Conservation (phyloP, 1,140 invertebrate genomes). For the Polypedilum pembai region DNA sequence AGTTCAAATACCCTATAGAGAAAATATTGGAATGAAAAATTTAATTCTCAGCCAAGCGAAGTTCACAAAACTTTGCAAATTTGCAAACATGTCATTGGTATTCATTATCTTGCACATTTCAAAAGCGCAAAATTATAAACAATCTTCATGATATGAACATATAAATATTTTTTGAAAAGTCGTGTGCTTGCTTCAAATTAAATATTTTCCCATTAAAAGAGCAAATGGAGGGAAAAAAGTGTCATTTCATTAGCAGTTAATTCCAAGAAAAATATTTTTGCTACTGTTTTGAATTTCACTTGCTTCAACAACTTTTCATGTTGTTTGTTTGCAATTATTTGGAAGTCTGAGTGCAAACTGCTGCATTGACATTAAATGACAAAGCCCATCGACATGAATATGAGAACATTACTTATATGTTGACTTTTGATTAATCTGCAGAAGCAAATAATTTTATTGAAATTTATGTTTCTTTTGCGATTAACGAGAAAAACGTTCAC, state of each 20-base stretch:
- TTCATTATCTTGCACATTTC: neutral
- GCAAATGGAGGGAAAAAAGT: neutral
- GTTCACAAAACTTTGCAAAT: neutral
- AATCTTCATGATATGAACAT: neutral
- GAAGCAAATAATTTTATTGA: neutral
- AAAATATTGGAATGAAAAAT: neutral
- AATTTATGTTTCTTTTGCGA: neutral
- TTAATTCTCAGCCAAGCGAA: neutral
- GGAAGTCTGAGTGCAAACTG: neutral
- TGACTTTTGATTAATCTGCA: no score
- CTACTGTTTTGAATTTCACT: conserved; percentile 8
- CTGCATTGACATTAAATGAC: neutral
- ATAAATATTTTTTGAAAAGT: neutral
- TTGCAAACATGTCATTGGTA: neutral
- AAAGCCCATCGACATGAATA: no score
- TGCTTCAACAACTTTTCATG: neutral
- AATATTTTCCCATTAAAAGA: conserved; percentile 19
- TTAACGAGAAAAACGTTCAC: conserved; percentile 5
- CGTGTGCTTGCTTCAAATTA: neutral
- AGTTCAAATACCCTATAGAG: neutral
- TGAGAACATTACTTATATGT: no score
- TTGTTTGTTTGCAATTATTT: neutral
- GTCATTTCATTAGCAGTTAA: neutral
- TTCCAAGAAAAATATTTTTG: neutral
- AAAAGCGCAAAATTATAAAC: neutral